phyloP scores from a whole-genome alignment of 2,113 vertebrate genomes.

The Onychostoma macrolepis region DNA sequence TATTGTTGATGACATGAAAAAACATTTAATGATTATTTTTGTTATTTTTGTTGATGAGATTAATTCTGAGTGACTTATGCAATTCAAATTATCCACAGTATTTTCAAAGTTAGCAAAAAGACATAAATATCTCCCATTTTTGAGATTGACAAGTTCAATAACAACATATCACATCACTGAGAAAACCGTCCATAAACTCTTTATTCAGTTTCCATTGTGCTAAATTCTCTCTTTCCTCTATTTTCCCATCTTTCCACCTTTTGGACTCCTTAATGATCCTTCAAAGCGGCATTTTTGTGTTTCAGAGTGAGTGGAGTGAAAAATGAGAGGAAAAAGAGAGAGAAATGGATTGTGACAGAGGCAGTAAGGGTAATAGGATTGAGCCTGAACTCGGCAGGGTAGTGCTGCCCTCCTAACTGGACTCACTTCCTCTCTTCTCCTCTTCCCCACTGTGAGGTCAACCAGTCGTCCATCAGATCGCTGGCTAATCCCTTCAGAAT shows the following conservation, averaged over 20 bases:
- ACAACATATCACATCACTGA: not conserved
- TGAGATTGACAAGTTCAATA: not conserved
- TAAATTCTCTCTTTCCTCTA: not conserved
- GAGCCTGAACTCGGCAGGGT: slow-evolving; percentile 35
- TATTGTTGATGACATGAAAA: not conserved
- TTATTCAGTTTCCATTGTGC: not conserved
- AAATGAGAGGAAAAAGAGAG: not conserved
- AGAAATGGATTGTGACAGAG: slow-evolving; percentile 17
- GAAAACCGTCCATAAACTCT: not conserved
- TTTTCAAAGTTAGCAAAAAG: not conserved
- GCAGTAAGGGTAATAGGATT: slow-evolving; percentile 56
- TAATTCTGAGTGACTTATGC: not conserved
- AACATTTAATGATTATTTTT: not conserved
- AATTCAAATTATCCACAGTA: not conserved
- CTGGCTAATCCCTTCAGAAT: slow-evolving; percentile 55
- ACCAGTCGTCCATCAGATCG: slow-evolving; percentile 54
- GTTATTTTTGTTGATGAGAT: not conserved
- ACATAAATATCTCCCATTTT: not conserved
- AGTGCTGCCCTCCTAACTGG: slow-evolving; percentile 39
- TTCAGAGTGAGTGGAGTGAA: not conserved
- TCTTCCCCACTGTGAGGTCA: slow-evolving; percentile 45
- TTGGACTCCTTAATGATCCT: slow-evolving; percentile 60
- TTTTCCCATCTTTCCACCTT: slow-evolving; percentile 46
- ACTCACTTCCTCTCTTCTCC: slow-evolving; percentile 44
- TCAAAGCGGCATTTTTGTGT: slow-evolving; percentile 10